Evolutionary conservation across 2,888 invertebrate genomes (phyloP).

Genomic region (Pardosa pseudoannulata): DNA sequence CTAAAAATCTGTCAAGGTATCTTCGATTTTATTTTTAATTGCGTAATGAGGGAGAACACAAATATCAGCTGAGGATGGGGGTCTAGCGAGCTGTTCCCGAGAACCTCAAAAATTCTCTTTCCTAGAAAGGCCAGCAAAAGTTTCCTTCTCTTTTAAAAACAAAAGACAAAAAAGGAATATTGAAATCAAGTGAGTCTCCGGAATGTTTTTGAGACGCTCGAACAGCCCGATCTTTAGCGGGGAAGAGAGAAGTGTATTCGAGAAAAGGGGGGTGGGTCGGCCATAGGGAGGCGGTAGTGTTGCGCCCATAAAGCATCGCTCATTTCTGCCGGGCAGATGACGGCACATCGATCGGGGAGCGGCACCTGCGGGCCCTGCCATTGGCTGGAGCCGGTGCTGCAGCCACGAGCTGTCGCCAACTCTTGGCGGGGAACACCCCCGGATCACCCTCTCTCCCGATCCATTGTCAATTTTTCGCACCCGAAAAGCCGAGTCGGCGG

Average conservation of each 20-base stretch:
- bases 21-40: no score
- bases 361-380: conserved; percentile 51
- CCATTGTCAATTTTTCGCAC: conserved; percentile 72
- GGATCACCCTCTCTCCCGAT: conserved; percentile 23
- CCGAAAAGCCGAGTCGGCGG: conserved; percentile 55
- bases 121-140: no score
- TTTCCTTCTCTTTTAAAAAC: no score
- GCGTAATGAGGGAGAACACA: no score
- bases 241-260: background rate
- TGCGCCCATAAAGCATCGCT: conserved; percentile 52
- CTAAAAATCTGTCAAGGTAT: no score
- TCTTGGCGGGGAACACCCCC: conserved; percentile 25
- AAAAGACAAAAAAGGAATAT: no score
- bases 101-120: no score
- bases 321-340: conserved; percentile 41
- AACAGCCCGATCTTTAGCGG: no score
- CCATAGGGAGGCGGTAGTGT: conserved; percentile 15
- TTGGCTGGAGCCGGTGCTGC: conserved; percentile 66
- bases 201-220: no score
- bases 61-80: no score
- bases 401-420: conserved; percentile 51
- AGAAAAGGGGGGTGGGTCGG: background rate
- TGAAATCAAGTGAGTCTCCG: no score
- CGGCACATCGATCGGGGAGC: background rate
- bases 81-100: no score